Base-by-base conservation (phyloP, 2,888 invertebrate genomes). In the Drosophila fungiperda region DNA sequence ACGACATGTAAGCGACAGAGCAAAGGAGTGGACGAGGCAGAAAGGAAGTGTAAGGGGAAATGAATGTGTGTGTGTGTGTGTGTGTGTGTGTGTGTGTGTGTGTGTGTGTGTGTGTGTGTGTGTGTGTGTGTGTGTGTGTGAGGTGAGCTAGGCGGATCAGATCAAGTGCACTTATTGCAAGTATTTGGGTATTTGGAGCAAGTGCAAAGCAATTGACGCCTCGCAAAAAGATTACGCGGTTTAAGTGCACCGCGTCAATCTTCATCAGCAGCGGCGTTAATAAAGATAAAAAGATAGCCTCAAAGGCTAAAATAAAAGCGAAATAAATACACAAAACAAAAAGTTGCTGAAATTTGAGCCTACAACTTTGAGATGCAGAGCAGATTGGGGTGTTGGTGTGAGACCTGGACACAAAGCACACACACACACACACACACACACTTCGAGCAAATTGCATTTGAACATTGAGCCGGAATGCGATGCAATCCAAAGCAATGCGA, bases 161-260 rank as follows among this genome's bases (percentile, higher is more conserved):
- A 68, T 53, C 64, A 65, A 64, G 69, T 68, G 54, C 74, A 59
- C 42, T 42, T 52, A 40, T 57, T 32, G 45, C 67, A 73, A 67
- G 80, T 79, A 91, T 91, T 89, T 90, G 83, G 92, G 87, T 91
- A 86, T 92, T 80, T 91, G 86, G 92, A 87, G 91, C 92, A 92
- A 92, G 91, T 92, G 92, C 92, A 92, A 92, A 92, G 88, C 90
- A 92, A 92, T 92, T 92, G 88, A 85, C 80, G 81, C 77, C 65
- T 69, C 69, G 68, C 75, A 67, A 72, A 82, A 59, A 73, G 84
- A 83, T 88, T 83, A 78, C 67, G 71, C 69, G 74, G 74, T 85
- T 86, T 79, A 81, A 80, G 68, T 79, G 77, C 70, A 67, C 40
- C 57, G 76, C 79, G 84, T 85, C 88, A 85, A 88, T 85, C 88